Base-by-base conservation (phyloP, 2,888 invertebrate species). In the Calameuta filiformis region DNA sequence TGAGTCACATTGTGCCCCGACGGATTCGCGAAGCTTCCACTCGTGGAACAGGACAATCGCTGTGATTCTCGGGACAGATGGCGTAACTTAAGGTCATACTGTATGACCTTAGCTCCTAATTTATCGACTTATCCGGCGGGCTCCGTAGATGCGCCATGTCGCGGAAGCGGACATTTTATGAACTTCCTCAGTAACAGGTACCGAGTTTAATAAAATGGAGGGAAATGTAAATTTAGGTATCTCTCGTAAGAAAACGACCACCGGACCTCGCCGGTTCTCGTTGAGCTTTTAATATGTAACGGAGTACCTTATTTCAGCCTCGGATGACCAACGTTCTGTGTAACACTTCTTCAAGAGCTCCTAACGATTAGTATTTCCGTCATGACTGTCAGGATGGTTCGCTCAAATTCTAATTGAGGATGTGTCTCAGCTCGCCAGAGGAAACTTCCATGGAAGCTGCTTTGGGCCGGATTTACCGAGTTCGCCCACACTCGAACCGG, bases 101-200 rank as follows among this genome's bases (percentile, higher is more conserved):
- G 83, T 74, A 81, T 86, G 88, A 88, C 87, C 88, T 88, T 87
- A 88, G 86, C 88, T 87, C 87, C 85, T 80, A 85, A 87, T 88
- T 87, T 84, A 81, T 79, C 79, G 69, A 40, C 40, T 15, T 40
- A 40, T 40, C 40, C 40, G 15, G 15, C 40, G 15, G 15, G 40
- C 6, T 15, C 40, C 15, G 6, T 40, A 4, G 15, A 40, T 15
- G 15, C 40, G 40, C 40, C 15, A 1, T 6, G 40, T 40, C 40
- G 40, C 0, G 4, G 6, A 15, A 40, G 15, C 40, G 40, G 40
- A 15, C 40, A 6, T 15, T 40, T 40, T 40, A 6, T 6, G 15
- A 40, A 40, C 40, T 15, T 15, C 0, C 1, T 40, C 40, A 6
- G 15, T 15, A 6, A 40, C 40, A 15, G 40, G 15, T 40, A 4